Evolutionary conservation across 2,888 invertebrate genomes (phyloP).

Genomic region (Smittia sp.): DNA sequence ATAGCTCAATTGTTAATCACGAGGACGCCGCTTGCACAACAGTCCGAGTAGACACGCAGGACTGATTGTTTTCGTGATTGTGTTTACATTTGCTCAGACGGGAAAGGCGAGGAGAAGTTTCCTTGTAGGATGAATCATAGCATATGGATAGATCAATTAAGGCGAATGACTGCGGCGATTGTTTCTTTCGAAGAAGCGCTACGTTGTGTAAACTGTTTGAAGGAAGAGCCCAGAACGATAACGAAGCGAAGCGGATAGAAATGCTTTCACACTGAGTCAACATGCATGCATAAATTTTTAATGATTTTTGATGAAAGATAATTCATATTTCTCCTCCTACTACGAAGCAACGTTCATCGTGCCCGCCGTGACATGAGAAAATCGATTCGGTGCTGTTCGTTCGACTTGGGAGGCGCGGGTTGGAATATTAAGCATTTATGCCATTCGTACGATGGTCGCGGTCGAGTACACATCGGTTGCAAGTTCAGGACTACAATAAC

Average conservation of each 20-base stretch:
- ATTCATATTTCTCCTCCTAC: constrained; percentile 30
- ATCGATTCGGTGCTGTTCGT: constrained; percentile 23
- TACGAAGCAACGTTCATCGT: background rate
- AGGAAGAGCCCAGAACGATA: background rate
- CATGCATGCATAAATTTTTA: constrained; percentile 38
- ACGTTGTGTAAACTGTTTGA: background rate
- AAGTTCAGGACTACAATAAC: background rate
- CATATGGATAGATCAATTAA: too few relatives aligned
- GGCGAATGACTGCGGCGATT: background rate
- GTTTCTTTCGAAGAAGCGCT: background rate
- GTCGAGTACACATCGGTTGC: background rate
- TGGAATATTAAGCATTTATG: background rate
- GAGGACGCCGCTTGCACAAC: background rate
- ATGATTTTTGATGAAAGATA: constrained; percentile 39
- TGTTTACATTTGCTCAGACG: background rate
- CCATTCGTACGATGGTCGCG: constrained; percentile 8
- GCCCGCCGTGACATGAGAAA: constrained; percentile 28
- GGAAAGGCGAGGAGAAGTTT: background rate
- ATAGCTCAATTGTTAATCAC: constrained; percentile 12
- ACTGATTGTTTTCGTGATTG: background rate
- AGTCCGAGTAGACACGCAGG: background rate
- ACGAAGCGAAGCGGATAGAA: background rate
- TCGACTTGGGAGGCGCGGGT: background rate
- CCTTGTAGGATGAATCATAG: background rate
- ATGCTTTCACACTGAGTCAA: background rate